These are phyloP conservation scores for Alosa sapidissima DNA, from an alignment of 2,797 vertebrate genomes.

Conservation along the genomic window DNA sequence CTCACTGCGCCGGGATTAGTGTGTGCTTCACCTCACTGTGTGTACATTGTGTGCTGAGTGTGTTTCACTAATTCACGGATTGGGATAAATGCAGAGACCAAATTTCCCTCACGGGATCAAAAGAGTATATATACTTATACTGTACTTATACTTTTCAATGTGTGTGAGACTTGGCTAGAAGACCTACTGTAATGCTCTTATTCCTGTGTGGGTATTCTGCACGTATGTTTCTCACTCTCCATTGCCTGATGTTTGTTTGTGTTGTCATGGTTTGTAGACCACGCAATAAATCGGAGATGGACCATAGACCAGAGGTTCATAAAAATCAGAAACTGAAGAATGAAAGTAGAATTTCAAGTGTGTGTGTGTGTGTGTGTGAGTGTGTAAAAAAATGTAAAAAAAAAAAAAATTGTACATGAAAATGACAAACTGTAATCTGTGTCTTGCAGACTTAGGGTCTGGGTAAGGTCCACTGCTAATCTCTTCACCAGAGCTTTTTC, in stretches of 20 bases:
- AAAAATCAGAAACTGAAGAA: neutral
- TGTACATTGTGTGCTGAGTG: too few relatives aligned
- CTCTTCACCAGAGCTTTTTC: neutral
- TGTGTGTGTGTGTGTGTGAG: neutral
- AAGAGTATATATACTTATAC: too few relatives aligned
- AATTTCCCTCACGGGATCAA: too few relatives aligned
- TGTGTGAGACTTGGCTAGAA: too few relatives aligned
- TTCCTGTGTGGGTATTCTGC: neutral
- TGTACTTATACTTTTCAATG: too few relatives aligned
- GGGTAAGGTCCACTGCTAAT: slow-evolving; percentile 1
- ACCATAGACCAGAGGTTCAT: neutral
- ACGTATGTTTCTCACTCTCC: neutral
- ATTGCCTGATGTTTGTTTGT: neutral
- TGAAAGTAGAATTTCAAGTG: neutral
- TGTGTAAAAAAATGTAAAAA: neutral
- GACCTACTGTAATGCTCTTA: too few relatives aligned
- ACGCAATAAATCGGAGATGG: neutral
- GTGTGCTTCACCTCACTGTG: too few relatives aligned
- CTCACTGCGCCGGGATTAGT: too few relatives aligned
- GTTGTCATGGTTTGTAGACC: neutral
- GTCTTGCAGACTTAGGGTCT: neutral
- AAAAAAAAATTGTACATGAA: neutral
- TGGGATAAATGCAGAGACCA: too few relatives aligned
- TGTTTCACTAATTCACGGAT: too few relatives aligned
- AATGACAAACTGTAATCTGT: slow-evolving; percentile 10